Percentiles rank a stretch among this genome's conserved stretches.
phyloP scores from a whole-genome alignment of 2,113 vertebrate species.

The Barbus barbus region DNA sequence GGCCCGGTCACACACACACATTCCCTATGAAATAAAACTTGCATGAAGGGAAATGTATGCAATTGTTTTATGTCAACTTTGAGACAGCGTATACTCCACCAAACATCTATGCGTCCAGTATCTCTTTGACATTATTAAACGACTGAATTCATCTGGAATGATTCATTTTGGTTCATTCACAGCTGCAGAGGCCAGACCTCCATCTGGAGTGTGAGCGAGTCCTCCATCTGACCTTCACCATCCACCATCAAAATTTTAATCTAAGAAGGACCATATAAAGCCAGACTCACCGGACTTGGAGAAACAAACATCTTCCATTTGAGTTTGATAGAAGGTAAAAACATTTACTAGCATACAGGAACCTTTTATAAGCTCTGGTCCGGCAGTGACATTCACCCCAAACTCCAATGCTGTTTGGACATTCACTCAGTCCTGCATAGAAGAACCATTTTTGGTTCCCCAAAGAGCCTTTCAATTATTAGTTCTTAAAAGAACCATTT shows the following conservation, averaged over 20 bases:
- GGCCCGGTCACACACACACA: conserved; percentile 4
- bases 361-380: background rate
- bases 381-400: too few species aligned
- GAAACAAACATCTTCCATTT: conserved; percentile 2
- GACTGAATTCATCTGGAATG: conserved; percentile 17
- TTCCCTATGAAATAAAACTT: background rate
- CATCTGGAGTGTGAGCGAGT: conserved; percentile 45
- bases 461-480: too few species aligned
- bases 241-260: conserved; percentile 24
- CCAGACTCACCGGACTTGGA: background rate
- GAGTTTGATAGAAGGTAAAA: background rate
- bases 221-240: conserved; percentile 38
- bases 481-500: too few species aligned
- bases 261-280: conserved; percentile 4
- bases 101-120: background rate
- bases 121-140: conserved; percentile 29
- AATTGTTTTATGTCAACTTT: background rate
- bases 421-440: background rate
- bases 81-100: background rate
- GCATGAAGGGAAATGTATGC: background rate
- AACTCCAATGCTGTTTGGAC: background rate
- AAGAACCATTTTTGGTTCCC: too few species aligned
- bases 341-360: background rate
- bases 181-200: conserved; percentile 21
- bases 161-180: conserved; percentile 20